Percentiles rank a stretch among this genome's conserved stretches.
phyloP scores from a whole-genome alignment of 2,888 invertebrate genomes.

The Harpalus rubripes region DNA sequence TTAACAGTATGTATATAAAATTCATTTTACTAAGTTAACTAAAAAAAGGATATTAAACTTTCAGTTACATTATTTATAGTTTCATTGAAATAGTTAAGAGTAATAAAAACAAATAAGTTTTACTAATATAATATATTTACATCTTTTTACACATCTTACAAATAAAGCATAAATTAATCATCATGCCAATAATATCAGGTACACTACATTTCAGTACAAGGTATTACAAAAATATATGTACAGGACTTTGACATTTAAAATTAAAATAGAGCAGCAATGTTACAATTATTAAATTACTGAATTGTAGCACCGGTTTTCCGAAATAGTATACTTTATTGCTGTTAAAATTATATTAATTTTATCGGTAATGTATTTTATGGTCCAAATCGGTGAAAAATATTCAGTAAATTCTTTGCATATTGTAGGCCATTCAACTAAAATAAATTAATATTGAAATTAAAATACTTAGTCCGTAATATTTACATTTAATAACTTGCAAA shows the following conservation, averaged over 20 bases:
- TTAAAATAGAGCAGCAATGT: constrained; percentile 22
- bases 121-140: constrained; percentile 58
- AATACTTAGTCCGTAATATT: constrained; percentile 38
- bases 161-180: constrained; percentile 56
- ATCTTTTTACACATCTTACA: constrained; percentile 60
- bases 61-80: not conserved
- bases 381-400: constrained; percentile 21
- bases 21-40: too few relatives aligned
- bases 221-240: constrained; percentile 60
- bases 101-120: constrained; percentile 6
- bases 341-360: constrained; percentile 10
- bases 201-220: constrained; percentile 61
- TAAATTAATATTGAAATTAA: constrained; percentile 21
- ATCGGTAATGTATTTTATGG: constrained; percentile 1
- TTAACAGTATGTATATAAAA: too few relatives aligned
- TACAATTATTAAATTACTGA: constrained; percentile 32
- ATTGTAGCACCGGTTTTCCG: constrained; percentile 43
- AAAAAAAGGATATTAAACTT: too few relatives aligned
- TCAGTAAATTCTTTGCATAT: not conserved
- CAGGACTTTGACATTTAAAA: constrained; percentile 42
- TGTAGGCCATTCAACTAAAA: constrained; percentile 39
- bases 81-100: constrained; percentile 13
- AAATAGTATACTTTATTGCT: constrained; percentile 35
- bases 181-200: constrained; percentile 59
- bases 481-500: constrained; percentile 44